Conservation (phyloP, 1,140 invertebrate genomes). For the Drosophila insularis region DNA sequence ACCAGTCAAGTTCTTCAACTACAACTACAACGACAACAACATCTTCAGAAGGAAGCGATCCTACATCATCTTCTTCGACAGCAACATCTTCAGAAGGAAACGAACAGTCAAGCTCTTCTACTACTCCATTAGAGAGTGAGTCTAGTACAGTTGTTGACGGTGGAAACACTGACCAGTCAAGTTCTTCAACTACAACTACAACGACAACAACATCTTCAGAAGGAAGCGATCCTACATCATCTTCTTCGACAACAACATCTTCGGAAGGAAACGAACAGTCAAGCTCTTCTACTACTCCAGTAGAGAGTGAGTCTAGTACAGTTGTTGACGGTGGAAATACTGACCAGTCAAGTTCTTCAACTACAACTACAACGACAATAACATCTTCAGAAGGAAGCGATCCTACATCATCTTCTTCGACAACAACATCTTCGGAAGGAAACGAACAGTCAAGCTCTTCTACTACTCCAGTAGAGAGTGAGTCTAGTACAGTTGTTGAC, state of each 20-base stretch:
- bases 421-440: too few species aligned
- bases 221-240: neutral
- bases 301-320: neutral
- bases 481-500: too few species aligned
- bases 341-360: too few species aligned
- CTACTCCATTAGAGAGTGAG: neutral
- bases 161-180: constrained; percentile 5
- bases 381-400: too few species aligned
- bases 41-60: neutral
- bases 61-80: neutral
- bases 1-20: neutral
- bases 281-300: neutral
- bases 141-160: neutral
- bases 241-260: neutral
- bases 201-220: neutral
- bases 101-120: too few species aligned
- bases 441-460: too few species aligned
- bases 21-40: constrained; percentile 13
- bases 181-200: constrained; percentile 10
- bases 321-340: too few species aligned
- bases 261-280: neutral
- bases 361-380: too few species aligned
- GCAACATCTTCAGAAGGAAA: neutral
- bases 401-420: too few species aligned
- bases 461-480: too few species aligned